Evolutionary conservation across 2,113 vertebrate species (phyloP), one percentile per base, ranked within the genome.

Genomic region (Chunga burmeisteri): DNA sequence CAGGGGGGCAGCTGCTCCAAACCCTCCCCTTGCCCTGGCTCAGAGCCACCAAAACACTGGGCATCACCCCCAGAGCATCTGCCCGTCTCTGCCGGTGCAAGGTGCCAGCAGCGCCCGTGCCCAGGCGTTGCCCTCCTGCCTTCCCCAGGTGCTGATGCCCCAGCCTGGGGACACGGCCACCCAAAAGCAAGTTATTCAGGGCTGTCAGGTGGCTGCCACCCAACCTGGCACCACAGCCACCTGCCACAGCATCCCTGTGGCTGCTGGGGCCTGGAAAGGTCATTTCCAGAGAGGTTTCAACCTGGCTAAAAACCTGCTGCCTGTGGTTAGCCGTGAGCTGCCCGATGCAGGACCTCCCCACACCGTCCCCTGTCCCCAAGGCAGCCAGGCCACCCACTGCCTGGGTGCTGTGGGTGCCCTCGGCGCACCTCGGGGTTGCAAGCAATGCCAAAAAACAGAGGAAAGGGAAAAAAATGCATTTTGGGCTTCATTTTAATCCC

Each of bases 391-490:
- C 30, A 22, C 55, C 40, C 13, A 1, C 30, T 77, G 25, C 32
- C 46, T 1, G 0, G 44, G 44, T n/a, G n/a, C 40, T 36, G 30
- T 8, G 15, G 38, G 4, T 42, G 25, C 32, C 65, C 59, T 49
- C 0, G 0, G 38, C n/a, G n/a, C n/a, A 50, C n/a, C 38, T 63
- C 0, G 0, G 27, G 12, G 7, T 25, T 77, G 49, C 19, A 62
- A 70, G 19, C 30, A 14, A 9, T 42, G 47, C 16, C 23, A 16
- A 34, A 81, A 62, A 63, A 42, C 0, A 0, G 25, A 23, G 10
- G 9, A 32, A 68, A 59, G 10, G 10, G 9, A 5, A 86, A 38
- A 38, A 90, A 77, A 30, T 10, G 16, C 7, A 6, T 78, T 53
- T 58, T 4, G 50, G 46, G 14, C 13, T 73, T 38, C 8, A 21